Evolutionary conservation across 2,888 invertebrate species (phyloP).

Genomic region (Macrophya alboannulata): DNA sequence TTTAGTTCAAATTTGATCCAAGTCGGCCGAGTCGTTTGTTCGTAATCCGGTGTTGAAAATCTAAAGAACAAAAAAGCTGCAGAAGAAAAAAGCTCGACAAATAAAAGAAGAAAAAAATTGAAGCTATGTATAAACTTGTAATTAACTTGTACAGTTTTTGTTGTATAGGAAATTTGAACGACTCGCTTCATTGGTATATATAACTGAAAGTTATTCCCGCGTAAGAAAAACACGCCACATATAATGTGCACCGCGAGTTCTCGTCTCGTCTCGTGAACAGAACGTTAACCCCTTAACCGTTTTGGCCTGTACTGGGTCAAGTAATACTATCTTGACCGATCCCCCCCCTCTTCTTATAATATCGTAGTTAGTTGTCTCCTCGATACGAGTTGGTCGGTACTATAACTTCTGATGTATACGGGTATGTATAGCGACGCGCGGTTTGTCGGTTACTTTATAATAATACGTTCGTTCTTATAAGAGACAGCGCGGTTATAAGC

Average conservation of each 20-base stretch:
- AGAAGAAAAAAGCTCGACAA: too few relatives aligned
- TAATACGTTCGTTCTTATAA: too few relatives aligned
- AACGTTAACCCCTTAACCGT: slow-evolving; percentile 57
- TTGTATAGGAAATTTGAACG: not conserved
- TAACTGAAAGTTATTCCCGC: slow-evolving; percentile 46
- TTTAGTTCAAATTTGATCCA: too few relatives aligned
- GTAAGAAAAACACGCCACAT: slow-evolving; percentile 32
- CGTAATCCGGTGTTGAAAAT: too few relatives aligned
- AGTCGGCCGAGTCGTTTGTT: not conserved
- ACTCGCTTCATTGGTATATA: not conserved
- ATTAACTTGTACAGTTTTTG: slow-evolving; percentile 4
- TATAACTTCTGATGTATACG: not conserved
- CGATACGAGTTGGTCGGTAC: not conserved
- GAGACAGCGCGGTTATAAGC: too few relatives aligned
- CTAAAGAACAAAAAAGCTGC: too few relatives aligned
- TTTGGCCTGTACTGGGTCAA: slow-evolving; percentile 56
- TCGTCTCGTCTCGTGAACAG: slow-evolving; percentile 25
- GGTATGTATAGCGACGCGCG: slow-evolving; percentile 45
- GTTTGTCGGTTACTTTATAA: slow-evolving; percentile 55
- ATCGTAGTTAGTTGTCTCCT: not conserved
- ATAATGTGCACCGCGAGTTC: not conserved
- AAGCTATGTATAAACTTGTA: not conserved
- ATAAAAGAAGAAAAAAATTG: not conserved
- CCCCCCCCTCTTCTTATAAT: slow-evolving; percentile 23
- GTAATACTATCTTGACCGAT: slow-evolving; percentile 51